phyloP scores from a whole-genome alignment of 2,797 vertebrate genomes.

The Sorex maritimensis region DNA sequence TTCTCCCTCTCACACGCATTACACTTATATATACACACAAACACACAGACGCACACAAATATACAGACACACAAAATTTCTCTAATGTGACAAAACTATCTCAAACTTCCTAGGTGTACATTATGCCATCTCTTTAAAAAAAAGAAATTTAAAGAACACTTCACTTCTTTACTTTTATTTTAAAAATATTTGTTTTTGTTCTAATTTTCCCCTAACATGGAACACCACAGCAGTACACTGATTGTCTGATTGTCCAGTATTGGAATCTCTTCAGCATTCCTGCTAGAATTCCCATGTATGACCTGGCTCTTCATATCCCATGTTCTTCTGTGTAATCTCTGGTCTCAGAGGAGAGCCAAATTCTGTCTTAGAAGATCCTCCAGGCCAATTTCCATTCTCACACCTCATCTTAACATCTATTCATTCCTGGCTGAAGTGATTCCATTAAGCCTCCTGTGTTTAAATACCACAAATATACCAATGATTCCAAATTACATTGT shows the following conservation, averaged over 20 bases:
- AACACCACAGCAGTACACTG: neutral
- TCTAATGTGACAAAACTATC: neutral
- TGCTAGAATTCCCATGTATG: neutral
- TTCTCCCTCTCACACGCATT: too few species aligned
- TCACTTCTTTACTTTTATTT: neutral
- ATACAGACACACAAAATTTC: neutral
- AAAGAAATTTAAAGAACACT: conserved; percentile 28
- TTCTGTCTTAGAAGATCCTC: neutral
- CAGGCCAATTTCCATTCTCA: neutral
- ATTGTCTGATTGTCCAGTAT: neutral
- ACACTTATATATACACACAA: too few species aligned
- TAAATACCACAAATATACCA: neutral
- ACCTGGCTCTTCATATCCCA: neutral
- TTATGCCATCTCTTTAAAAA: neutral
- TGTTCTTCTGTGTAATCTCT: neutral
- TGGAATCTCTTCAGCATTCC: neutral
- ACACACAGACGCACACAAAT: too few species aligned
- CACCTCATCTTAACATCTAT: neutral
- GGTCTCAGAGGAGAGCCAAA: neutral
- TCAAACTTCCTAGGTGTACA: neutral
- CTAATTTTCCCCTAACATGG: neutral
- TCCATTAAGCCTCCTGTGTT: neutral
- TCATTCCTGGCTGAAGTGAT: neutral
- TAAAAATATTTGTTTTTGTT: neutral
- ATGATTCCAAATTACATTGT: neutral